These are phyloP conservation scores for Triops longicaudatus DNA, from an alignment of 1,140 invertebrate species.

Conservation along the genomic window DNA sequence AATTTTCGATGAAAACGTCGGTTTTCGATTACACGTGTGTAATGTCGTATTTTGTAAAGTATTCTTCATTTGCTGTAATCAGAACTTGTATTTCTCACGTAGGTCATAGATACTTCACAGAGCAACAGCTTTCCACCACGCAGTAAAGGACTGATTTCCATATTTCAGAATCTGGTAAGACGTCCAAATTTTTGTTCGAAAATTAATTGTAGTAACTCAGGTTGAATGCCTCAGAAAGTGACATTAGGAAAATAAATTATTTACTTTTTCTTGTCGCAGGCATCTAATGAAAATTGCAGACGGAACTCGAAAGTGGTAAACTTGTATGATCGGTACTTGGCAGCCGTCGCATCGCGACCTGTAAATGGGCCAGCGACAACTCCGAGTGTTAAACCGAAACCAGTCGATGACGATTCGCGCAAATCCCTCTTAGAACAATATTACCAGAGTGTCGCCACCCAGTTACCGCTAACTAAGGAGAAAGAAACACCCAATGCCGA, in stretches of 20 bases:
- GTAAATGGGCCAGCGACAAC: not conserved
- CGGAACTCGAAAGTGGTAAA: not conserved
- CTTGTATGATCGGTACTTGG: not conserved
- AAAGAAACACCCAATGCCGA: not conserved
- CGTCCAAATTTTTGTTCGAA: not conserved
- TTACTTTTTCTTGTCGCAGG: not conserved
- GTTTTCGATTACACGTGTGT: too few relatives aligned
- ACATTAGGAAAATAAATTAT: not conserved
- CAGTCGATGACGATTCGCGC: not conserved
- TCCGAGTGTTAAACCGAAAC: not conserved
- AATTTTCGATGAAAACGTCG: too few relatives aligned
- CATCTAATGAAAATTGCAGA: not conserved
- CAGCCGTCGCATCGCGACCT: not conserved
- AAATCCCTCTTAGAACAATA: not conserved
- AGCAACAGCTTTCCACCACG: not conserved
- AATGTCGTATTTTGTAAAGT: not conserved
- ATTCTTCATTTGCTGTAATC: not conserved
- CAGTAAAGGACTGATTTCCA: not conserved
- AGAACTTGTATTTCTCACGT: not conserved
- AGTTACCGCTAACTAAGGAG: not conserved
- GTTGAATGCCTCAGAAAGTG: too few relatives aligned
- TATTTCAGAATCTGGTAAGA: not conserved
- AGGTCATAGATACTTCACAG: not conserved
- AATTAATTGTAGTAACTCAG: too few relatives aligned
- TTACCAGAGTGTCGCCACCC: not conserved